phyloP scores from a whole-genome alignment of 1,140 invertebrate species.

The Trichonephila clavata region DNA sequence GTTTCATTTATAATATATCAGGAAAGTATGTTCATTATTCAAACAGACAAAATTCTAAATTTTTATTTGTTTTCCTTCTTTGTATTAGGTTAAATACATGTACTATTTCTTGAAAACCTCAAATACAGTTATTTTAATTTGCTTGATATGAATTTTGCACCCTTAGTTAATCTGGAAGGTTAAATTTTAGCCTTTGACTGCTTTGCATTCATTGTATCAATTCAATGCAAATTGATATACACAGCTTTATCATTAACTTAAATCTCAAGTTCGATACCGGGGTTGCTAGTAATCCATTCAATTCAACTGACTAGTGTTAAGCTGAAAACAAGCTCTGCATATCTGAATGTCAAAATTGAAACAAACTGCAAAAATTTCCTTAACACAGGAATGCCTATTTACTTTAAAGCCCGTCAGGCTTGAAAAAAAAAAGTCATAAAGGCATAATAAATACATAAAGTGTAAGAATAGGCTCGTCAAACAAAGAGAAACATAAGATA shows the following conservation, averaged over 20 bases:
- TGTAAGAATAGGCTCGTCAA: background rate
- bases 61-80: no score
- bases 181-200: constrained; percentile 12
- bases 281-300: constrained; percentile 26
- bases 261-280: background rate
- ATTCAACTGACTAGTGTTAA: constrained; percentile 37
- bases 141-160: background rate
- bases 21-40: no score
- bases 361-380: background rate
- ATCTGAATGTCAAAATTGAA: constrained; percentile 26
- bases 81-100: no score
- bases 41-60: no score
- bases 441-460: background rate
- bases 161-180: background rate
- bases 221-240: background rate
- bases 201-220: constrained; percentile 8
- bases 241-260: background rate
- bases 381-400: background rate
- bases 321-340: constrained; percentile 50
- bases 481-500: background rate
- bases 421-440: background rate
- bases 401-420: background rate
- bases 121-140: background rate
- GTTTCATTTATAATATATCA: no score
- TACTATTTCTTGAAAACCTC: no score